Percentiles rank a stretch among this genome's conserved stretches.
These are phyloP conservation scores for Phortica okadai DNA, from an alignment of 2,888 invertebrate species.

Conservation along the genomic window DNA sequence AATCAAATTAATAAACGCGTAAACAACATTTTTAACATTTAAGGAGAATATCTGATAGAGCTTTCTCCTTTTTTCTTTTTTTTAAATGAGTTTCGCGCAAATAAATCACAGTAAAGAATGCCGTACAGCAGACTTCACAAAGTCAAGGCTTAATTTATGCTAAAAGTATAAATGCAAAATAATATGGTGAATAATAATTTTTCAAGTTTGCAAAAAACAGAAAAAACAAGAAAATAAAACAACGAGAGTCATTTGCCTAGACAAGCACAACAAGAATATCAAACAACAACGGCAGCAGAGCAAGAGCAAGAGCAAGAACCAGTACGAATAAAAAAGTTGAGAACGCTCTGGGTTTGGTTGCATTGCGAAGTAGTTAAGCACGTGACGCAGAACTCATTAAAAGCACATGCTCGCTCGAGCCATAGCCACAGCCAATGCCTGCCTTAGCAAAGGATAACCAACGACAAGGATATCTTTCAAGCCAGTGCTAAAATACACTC, in stretches of 20 bases:
- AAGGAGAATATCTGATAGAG: too few relatives aligned
- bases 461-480: too few relatives aligned
- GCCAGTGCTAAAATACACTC: not conserved
- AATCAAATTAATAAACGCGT: too few relatives aligned
- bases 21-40: too few relatives aligned
- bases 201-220: not conserved
- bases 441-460: not conserved
- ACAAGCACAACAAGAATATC: too few relatives aligned
- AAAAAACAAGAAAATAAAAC: too few relatives aligned
- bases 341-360: not conserved
- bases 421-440: not conserved
- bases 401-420: not conserved
- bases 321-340: not conserved
- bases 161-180: not conserved
- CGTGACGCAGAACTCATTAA: slow-evolving; percentile 22
- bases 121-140: not conserved
- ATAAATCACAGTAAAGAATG: not conserved
- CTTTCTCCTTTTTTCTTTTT: too few relatives aligned
- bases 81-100: too few relatives aligned
- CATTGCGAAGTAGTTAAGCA: slow-evolving; percentile 8
- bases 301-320: not conserved
- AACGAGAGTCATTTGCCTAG: too few relatives aligned
- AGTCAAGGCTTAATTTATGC: not conserved
- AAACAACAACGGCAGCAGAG: not conserved
- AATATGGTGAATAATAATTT: not conserved